These are phyloP conservation scores for Hydra vulgaris DNA, from an alignment of 30 jellyfish, hydroid and myxozoan species.

Conservation along the genomic window DNA sequence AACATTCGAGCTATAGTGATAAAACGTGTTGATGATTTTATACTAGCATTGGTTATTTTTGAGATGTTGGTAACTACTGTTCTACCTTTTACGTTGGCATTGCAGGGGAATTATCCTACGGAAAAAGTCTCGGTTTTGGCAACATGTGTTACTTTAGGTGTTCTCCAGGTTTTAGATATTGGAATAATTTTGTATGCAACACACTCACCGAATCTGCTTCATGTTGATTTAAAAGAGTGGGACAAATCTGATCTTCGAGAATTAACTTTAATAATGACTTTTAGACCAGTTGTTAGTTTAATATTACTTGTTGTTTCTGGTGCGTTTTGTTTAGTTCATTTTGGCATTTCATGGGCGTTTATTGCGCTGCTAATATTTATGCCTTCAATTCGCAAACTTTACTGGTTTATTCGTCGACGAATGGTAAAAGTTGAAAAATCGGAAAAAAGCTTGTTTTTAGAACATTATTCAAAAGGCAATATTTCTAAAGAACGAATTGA, in stretches of 20 bases:
- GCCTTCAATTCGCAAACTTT: slow-evolving; percentile 14
- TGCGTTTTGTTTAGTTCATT: slow-evolving; percentile 1
- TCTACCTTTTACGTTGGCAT: slow-evolving; percentile 24
- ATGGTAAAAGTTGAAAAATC: background rate
- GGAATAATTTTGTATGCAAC: slow-evolving; percentile 2
- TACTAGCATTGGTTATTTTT: background rate
- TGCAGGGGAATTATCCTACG: slow-evolving; percentile 13
- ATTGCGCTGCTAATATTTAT: slow-evolving; percentile 6
- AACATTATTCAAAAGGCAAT: slow-evolving; percentile 11
- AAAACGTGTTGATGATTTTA: slow-evolving; percentile 19
- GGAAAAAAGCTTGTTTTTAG: slow-evolving; percentile 15
- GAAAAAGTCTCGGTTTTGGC: slow-evolving; percentile 4
- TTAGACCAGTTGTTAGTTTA: slow-evolving; percentile 1
- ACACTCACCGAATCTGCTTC: slow-evolving; percentile 16
- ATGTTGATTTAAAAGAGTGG: slow-evolving; percentile 18
- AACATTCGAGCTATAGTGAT: slow-evolving; percentile 27
- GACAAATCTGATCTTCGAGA: background rate
- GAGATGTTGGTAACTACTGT: background rate
- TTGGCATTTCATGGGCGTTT: slow-evolving; percentile 15
- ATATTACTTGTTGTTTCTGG: slow-evolving; percentile 13
- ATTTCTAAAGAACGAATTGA: slow-evolving; percentile 29
- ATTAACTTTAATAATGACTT: background rate
- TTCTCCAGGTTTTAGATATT: slow-evolving; percentile 12
- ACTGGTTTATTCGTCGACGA: slow-evolving; percentile 9
- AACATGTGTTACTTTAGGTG: background rate